Base-by-base conservation (phyloP, 2,888 invertebrate species). In the Volucella zonaria region DNA sequence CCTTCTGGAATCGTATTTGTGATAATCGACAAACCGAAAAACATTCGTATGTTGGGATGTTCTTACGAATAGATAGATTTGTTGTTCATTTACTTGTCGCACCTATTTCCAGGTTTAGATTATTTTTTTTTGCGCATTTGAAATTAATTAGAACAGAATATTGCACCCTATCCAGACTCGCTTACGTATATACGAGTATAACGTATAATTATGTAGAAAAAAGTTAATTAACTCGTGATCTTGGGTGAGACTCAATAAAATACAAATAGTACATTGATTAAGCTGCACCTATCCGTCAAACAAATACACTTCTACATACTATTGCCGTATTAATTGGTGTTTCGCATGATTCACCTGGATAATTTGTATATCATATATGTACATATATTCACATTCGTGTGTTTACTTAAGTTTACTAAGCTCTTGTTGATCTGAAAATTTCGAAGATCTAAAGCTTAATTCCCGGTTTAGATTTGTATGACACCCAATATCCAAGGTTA, bases 331-430 rank as follows among this genome's bases (percentile, higher is more conserved):
- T 90, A 90, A 91, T 91, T 91, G 90, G 90, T 90, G 90, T 91
- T 90, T 90, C 90, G 90, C 91, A 90, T 90, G 91, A 90, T 89
- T 91, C 90, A 91, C 90, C 90, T 91, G 90, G 91, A 90, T 90
- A 91, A 91, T 91, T 90, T 15, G 31, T 51, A 47, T 49, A 61
- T 10, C 56, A 31, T 23, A 14, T 49, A 38, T 23, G 1, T 23
- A 3, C 18, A 31, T 0, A 43, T 59, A 23, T 10, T 10, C 11
- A 31, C 23, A 11, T 54, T 11, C 11, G 9, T 56, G 14, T 43
- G 43, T 12, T 3, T 43, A 43, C 12, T 43, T 43, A 43, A 1
- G 3, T 15, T 15, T 31, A 31, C 6, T 31, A 6, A 31, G 6
- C 0, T 31, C 6, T 31, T 31, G 31, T 31, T 31, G 0, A 31